phyloP scores from a whole-genome alignment of 2,113 vertebrate genomes.

The Rattus rattus region DNA sequence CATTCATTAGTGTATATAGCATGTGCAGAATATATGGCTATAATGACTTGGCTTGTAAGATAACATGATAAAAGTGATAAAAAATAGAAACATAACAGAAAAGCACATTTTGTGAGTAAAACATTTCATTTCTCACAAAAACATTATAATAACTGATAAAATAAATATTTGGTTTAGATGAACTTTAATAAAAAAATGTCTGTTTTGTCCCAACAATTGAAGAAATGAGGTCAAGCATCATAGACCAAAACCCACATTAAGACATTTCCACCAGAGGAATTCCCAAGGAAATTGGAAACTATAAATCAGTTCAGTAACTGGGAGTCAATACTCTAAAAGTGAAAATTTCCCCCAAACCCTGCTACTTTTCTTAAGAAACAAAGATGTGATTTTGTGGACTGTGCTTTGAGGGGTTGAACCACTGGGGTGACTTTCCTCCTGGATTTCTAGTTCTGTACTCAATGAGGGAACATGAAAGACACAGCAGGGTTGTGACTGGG shows the following conservation, averaged over 20 bases:
- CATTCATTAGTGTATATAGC: neutral
- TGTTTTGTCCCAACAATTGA: conserved; percentile 10
- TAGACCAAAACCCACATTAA: neutral
- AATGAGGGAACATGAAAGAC: neutral
- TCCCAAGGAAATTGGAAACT: neutral
- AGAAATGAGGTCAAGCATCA: neutral
- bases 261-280: neutral
- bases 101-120: neutral
- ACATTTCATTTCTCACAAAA: neutral
- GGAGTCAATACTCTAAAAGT: neutral
- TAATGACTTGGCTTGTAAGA: neutral
- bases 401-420: neutral
- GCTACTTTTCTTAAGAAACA: neutral
- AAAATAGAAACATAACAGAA: neutral
- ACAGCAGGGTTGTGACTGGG: neutral
- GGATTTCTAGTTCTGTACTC: neutral
- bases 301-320: neutral
- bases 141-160: neutral
- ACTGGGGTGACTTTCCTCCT: neutral
- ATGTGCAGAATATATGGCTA: neutral
- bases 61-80: neutral
- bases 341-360: neutral
- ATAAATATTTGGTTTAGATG: neutral
- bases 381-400: conserved; percentile 19
- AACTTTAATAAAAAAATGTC: neutral